Evolutionary conservation across 2,888 invertebrate species (phyloP).

Genomic region (Pharmacophagus antenor): DNA sequence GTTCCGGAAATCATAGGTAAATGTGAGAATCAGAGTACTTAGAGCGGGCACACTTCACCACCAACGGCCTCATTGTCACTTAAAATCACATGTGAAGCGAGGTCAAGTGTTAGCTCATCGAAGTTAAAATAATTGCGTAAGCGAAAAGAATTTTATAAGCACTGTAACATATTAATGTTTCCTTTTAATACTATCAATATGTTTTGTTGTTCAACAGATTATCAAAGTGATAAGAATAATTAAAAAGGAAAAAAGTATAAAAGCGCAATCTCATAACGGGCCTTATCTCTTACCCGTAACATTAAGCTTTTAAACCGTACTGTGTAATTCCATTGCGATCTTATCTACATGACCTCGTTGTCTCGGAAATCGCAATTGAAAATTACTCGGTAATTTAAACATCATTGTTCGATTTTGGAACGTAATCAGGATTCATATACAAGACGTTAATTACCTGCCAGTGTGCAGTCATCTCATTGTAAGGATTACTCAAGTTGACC

Average conservation of each 20-base stretch:
- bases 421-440: constrained; percentile 20
- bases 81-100: too few relatives aligned
- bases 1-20: too few relatives aligned
- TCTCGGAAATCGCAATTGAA: constrained; percentile 25
- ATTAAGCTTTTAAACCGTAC: constrained; percentile 3
- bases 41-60: too few relatives aligned
- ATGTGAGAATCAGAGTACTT: too few relatives aligned
- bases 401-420: constrained; percentile 28
- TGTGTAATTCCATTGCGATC: constrained; percentile 12
- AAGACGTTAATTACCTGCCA: constrained; percentile 26
- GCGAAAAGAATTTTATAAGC: not conserved
- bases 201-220: not conserved
- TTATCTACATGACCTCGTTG: constrained; percentile 20
- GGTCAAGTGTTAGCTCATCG: too few relatives aligned
- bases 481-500: constrained; percentile 12
- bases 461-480: constrained; percentile 13
- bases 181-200: too few relatives aligned
- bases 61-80: too few relatives aligned
- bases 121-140: too few relatives aligned
- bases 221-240: not conserved
- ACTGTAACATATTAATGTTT: not conserved
- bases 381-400: constrained; percentile 30
- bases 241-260: not conserved
- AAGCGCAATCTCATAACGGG: constrained; percentile 1
- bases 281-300: constrained; percentile 11